phyloP scores from a whole-genome alignment of 92 coral and sea anemone genomes.

The Palythoa heliodiscus region DNA sequence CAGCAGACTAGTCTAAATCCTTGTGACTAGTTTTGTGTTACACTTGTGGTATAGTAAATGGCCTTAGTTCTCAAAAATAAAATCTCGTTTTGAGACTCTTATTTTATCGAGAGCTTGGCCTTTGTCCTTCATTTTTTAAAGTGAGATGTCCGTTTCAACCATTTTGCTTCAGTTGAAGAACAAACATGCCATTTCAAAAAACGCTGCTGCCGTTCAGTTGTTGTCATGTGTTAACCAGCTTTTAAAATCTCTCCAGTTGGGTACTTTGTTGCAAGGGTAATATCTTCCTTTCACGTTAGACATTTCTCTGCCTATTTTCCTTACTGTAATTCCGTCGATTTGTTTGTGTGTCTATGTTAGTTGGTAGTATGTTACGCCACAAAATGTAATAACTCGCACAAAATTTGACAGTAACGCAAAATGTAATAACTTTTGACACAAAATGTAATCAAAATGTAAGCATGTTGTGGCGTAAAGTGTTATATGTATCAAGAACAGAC shows the following conservation, averaged over 20 bases:
- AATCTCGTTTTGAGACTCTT: slow-evolving; percentile 28
- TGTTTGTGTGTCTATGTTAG: background rate
- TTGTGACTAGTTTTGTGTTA: slow-evolving; percentile 35
- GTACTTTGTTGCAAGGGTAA: background rate
- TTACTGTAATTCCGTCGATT: background rate
- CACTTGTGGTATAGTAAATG: slow-evolving; percentile 35
- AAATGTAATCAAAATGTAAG: too few relatives aligned
- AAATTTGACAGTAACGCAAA: too few relatives aligned
- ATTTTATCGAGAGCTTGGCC: slow-evolving; percentile 12
- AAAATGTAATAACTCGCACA: too few relatives aligned
- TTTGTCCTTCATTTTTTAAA: background rate
- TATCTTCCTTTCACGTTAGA: background rate
- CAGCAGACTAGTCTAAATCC: slow-evolving; percentile 26
- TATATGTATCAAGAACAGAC: too few relatives aligned
- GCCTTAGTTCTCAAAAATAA: background rate
- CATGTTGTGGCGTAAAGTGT: too few relatives aligned
- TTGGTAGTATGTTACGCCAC: too few relatives aligned
- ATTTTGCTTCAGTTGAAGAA: slow-evolving; percentile 10
- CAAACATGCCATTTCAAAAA: background rate
- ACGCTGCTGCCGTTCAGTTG: background rate
- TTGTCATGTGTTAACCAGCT: background rate
- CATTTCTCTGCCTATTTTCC: background rate
- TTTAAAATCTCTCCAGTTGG: background rate
- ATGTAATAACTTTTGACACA: too few relatives aligned
- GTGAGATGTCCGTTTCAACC: slow-evolving; percentile 9